Evolutionary conservation across 2,888 invertebrate species (phyloP), one percentile per base, ranked within the genome.

Genomic region (Limnephilus rhombicus): DNA sequence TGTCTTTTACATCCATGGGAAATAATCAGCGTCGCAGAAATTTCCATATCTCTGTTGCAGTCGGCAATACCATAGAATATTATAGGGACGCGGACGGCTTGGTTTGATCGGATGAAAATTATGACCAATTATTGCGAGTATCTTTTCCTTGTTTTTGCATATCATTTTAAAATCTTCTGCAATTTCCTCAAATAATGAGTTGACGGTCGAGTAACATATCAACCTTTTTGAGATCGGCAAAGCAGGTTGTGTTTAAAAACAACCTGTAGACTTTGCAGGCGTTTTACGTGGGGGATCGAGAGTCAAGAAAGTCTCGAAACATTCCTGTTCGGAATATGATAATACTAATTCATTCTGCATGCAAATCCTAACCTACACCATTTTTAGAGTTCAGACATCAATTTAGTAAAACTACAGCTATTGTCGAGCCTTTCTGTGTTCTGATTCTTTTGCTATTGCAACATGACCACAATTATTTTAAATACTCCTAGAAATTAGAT

Each of bases 61-160:
- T 68, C 68, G 68, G 53, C 53, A 53, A 18, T 83, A 18, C 37
- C 31, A 83, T 34, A 31, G 18, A 18, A 18, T 53, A 53, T 53
- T 53, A 53, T 53, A 53, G 53, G 68, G 68, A 24, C 83, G 83
- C 37, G 68, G 68, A 7, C 83, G 83, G 83, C 37, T 18, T 0
- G 83, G 83, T 34, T 41, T 83, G 83, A 34, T 83, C 37, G 24
- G 83, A 37, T 83, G 83, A 83, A 83, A 83, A 83, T 83, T 83
- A 83, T 83, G 24, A 7, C 83, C 37, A 83, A 83, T 83, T 83
- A 83, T 34, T 9, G 31, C 29, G 83, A 24, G 83, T 13, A 83
- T 37, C 12, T 37, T 37, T 83, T 34, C 37, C 68, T 68, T 24
- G 68, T 68, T 68, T 68, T 68, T 68, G n/a, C 68, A 68, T 68